phyloP scores from a whole-genome alignment of 2,113 vertebrate species.

The Chloropsis cyanopogon region DNA sequence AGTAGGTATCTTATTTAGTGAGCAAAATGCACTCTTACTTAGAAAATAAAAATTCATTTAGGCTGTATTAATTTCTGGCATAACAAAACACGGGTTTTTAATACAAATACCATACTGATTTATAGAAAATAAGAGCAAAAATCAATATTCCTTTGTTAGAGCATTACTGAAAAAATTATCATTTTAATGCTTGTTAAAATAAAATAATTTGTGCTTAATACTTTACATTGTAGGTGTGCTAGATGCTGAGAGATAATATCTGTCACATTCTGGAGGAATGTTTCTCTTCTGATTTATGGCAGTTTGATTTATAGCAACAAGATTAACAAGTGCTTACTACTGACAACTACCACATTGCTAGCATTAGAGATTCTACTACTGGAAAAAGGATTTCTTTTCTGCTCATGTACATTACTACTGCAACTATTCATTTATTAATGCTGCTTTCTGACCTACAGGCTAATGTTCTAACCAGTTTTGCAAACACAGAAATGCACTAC shows the following conservation, averaged over 20 bases:
- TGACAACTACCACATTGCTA: neutral
- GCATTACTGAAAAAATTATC: neutral
- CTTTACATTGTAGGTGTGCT: neutral
- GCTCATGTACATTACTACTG: neutral
- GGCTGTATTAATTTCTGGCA: neutral
- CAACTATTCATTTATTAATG: neutral
- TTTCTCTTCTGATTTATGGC: neutral
- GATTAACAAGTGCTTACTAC: neutral
- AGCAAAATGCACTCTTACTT: neutral
- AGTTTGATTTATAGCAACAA: neutral
- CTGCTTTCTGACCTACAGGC: neutral
- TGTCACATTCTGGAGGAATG: neutral
- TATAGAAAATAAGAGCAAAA: neutral
- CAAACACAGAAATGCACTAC: neutral
- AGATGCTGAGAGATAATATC: neutral
- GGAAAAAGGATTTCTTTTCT: neutral
- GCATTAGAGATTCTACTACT: neutral
- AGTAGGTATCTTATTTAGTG: neutral
- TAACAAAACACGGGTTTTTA: neutral
- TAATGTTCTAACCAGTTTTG: neutral
- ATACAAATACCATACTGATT: neutral
- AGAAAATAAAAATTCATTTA: neutral
- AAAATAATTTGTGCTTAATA: neutral
- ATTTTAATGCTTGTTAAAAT: neutral
- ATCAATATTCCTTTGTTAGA: neutral